phyloP scores from a whole-genome alignment of 2,113 vertebrate genomes.

The Arenaria interpres region DNA sequence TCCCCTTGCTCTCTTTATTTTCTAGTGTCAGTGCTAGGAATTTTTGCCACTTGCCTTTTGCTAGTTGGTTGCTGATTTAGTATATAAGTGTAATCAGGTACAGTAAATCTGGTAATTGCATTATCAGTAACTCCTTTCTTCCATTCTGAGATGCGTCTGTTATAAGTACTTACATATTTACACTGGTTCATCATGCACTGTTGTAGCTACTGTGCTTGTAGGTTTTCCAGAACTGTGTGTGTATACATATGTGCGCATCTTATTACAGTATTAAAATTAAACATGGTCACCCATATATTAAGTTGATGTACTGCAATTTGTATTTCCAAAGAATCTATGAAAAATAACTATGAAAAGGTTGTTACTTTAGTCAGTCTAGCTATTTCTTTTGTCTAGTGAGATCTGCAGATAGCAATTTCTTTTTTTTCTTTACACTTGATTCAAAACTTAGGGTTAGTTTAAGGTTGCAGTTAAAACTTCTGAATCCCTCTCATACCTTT shows the following conservation, averaged over 20 bases:
- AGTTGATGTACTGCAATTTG: neutral
- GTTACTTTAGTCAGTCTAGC: neutral
- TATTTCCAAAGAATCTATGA: neutral
- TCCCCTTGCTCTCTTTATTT: neutral
- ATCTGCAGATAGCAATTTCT: neutral
- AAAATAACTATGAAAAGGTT: neutral
- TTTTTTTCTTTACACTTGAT: neutral
- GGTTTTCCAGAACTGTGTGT: neutral
- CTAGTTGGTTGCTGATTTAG: neutral
- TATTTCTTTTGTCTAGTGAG: neutral
- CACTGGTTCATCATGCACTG: neutral
- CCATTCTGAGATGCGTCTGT: neutral
- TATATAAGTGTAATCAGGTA: neutral
- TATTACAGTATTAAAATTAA: neutral
- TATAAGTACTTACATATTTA: neutral
- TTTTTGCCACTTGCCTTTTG: neutral
- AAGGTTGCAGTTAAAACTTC: neutral
- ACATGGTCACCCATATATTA: neutral
- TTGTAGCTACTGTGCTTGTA: neutral
- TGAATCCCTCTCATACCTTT: neutral
- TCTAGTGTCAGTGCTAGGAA: neutral
- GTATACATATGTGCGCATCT: neutral
- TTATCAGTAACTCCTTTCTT: neutral
- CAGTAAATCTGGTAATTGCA: neutral
- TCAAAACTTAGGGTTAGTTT: neutral